Evolutionary conservation across 64 coral and sea anemone genomes (phyloP), one percentile per base, ranked within the genome.

Genomic region (Pachyseris speciosa): DNA sequence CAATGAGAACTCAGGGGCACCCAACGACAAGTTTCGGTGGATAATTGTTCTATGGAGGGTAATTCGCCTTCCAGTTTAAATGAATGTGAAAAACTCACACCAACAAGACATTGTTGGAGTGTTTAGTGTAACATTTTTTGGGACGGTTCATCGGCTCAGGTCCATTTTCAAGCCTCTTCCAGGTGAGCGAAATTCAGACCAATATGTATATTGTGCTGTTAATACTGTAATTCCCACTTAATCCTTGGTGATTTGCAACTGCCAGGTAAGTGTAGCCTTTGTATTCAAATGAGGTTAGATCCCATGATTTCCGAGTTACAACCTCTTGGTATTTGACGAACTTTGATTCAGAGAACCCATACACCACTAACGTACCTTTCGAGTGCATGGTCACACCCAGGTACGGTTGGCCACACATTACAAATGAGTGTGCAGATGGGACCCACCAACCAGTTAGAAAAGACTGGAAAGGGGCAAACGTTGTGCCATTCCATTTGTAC

Each of bases 181-280:
- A n/a, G n/a, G n/a, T n/a, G n/a, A n/a, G n/a, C n/a, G n/a, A n/a
- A 45, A 11, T 45, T 45, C 11, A 45, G 43, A 45, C 86, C 73
- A 31, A 75, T 88, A 26, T n/a, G n/a, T 88, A 88, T 49, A 88
- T 58, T 2, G 47, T 16, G 28, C 86, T 88, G 70, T 88, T 88
- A 19, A 88, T 30, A 31, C 19, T 76, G 37, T 59, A 88, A 11
- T 45, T 45, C 26, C 1, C 73, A 2, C n/a, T 74, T n/a, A n/a
- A n/a, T 6, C 11, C 11, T 11, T 11, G 43, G 11, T 50, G 7
- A 27, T 77, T 77, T 10, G 22, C 73, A 3, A 77, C 3, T 48
- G 37, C 41, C 9, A 77, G 73, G 19, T 77, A 77, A 5, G 43
- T 77, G n/a, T 41, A 45, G 1, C 28, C 20, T 47, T 48, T 30